These are phyloP conservation scores for Cacatua alba DNA, from an alignment of 2,113 vertebrate genomes.

Conservation along the genomic window DNA sequence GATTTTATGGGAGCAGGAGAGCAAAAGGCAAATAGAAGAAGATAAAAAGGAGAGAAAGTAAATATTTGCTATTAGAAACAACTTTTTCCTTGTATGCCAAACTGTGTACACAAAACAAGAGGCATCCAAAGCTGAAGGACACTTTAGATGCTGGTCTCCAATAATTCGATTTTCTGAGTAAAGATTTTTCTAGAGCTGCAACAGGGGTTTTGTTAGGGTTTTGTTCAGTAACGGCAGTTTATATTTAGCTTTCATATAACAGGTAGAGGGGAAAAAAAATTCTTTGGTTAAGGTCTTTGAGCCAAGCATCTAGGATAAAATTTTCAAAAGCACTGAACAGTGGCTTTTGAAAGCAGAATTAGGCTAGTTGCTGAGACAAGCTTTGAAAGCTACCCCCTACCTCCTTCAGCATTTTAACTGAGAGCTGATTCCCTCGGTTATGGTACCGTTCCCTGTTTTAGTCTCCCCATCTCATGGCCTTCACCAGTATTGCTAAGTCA, in stretches of 20 bases:
- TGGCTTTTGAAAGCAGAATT: constrained; percentile 65
- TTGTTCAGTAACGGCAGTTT: not conserved
- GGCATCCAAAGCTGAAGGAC: not conserved
- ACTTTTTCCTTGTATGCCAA: not conserved
- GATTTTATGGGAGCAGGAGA: not conserved
- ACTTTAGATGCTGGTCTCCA: not conserved
- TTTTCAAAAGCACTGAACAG: constrained; percentile 62
- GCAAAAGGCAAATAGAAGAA: constrained; percentile 33
- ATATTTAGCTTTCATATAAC: constrained; percentile 47
- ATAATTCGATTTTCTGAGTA: constrained; percentile 39
- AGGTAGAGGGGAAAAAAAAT: not conserved
- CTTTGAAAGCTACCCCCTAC: constrained; percentile 51
- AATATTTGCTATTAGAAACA: not conserved
- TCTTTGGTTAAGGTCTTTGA: constrained; percentile 52
- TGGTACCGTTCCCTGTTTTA: not conserved
- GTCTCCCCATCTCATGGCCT: constrained; percentile 13
- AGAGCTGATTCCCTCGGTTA: not conserved
- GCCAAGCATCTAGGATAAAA: constrained; percentile 48
- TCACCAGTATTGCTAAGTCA: not conserved
- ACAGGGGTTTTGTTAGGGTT: constrained; percentile 41
- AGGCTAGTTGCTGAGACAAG: constrained; percentile 55
- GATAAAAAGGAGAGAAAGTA: not conserved
- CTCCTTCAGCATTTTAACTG: constrained; percentile 37
- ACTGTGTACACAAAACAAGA: not conserved
- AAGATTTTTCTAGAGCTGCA: constrained; percentile 53